Percentiles rank a stretch among this genome's conserved stretches.
These are phyloP conservation scores for Acleris cristana DNA, from an alignment of 2,888 invertebrate species.

Conservation along the genomic window DNA sequence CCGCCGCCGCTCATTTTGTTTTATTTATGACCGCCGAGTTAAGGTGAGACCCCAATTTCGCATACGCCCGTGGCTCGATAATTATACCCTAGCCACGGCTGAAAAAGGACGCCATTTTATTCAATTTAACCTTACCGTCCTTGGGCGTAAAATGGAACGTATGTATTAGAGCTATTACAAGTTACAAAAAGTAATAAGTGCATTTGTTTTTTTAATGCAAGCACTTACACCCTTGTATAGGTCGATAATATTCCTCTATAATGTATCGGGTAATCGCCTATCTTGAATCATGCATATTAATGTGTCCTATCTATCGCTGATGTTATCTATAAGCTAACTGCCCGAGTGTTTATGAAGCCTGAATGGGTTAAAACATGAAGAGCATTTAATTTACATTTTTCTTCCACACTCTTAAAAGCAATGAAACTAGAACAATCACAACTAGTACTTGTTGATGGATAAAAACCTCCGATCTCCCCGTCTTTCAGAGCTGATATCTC, in stretches of 20 bases:
- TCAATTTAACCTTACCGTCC: slow-evolving; percentile 55
- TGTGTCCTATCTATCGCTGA: slow-evolving; percentile 55
- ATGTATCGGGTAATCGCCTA: slow-evolving; percentile 48
- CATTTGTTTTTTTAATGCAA: slow-evolving; percentile 43
- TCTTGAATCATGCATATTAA: slow-evolving; percentile 57
- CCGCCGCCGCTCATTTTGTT: slow-evolving; percentile 75
- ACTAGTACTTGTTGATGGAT: too few relatives aligned
- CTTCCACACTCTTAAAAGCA: too few relatives aligned
- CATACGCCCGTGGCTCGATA: slow-evolving; percentile 78
- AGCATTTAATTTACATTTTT: not conserved
- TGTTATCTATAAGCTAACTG: slow-evolving; percentile 46
- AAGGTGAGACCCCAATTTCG: slow-evolving; percentile 84
- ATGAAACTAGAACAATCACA: too few relatives aligned
- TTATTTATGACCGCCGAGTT: slow-evolving; percentile 77
- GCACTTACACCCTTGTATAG: slow-evolving; percentile 27
- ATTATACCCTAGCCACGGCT: slow-evolving; percentile 77
- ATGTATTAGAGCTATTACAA: slow-evolving; percentile 36
- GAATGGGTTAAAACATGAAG: slow-evolving; percentile 11
- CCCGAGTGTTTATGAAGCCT: slow-evolving; percentile 9
- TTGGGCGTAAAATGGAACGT: slow-evolving; percentile 29
- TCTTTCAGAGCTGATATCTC: too few relatives aligned
- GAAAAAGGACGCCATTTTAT: slow-evolving; percentile 77
- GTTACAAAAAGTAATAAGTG: slow-evolving; percentile 14
- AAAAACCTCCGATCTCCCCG: too few relatives aligned
- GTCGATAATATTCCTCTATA: slow-evolving; percentile 33